Percentiles rank a stretch among this genome's conserved stretches.
phyloP scores from a whole-genome alignment of 53 echinoderm and acorn worm species.

The Zoroaster sp. region DNA sequence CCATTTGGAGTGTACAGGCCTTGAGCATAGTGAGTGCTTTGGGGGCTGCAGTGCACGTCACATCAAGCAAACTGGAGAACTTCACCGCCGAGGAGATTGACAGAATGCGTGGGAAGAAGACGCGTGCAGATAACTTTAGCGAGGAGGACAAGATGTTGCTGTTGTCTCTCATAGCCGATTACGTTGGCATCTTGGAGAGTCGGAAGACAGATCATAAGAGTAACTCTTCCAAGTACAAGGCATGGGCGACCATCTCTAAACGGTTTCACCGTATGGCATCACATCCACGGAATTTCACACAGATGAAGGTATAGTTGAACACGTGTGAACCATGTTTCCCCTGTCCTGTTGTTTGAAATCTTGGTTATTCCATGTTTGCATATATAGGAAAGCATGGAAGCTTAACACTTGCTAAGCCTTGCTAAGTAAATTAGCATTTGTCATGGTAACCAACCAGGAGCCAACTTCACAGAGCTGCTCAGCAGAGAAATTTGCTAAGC shows the following conservation, averaged over 20 bases:
- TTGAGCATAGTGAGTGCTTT: background rate
- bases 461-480: no score
- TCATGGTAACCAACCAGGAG: no score
- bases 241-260: conserved; percentile 27
- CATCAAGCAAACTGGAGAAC: background rate
- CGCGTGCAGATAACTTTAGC: conserved; percentile 35
- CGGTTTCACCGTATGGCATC: conserved; percentile 23
- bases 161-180: conserved; percentile 22
- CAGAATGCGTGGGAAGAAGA: conserved; percentile 2
- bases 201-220: conserved; percentile 42
- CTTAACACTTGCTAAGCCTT: no score
- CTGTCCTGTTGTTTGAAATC: background rate
- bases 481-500: no score
- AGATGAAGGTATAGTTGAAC: conserved; percentile 24
- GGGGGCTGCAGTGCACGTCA: background rate
- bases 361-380: no score
- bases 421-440: no score
- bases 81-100: no score
- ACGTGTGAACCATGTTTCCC: no score
- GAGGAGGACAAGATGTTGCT: conserved; percentile 37
- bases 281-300: conserved; percentile 34
- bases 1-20: background rate
- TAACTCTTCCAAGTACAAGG: conserved; percentile 38
- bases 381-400: no score
- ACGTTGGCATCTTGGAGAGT: conserved; percentile 6